A percentile compares a stretch with the other conserved stretches of the same genome.
phyloP scores from a whole-genome alignment of 2,888 invertebrate genomes.

The Gnatocerus cornutus region DNA sequence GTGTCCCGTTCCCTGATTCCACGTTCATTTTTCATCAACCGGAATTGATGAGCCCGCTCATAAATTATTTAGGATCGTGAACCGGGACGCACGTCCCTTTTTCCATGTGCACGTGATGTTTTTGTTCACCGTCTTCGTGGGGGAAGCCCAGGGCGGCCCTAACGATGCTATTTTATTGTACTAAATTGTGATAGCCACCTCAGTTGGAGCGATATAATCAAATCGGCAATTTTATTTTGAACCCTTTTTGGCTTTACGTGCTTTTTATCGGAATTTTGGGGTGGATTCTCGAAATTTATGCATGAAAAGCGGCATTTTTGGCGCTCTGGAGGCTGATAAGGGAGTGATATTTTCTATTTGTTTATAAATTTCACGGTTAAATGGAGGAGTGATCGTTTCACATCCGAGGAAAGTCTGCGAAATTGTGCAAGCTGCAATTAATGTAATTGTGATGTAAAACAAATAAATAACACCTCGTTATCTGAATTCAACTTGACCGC shows the following conservation, averaged over 20 bases:
- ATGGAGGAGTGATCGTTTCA: no score
- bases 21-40: constrained; percentile 32
- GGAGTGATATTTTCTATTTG: no score
- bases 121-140: neutral
- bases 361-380: no score
- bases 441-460: no score
- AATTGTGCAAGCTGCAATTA: no score
- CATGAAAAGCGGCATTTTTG: constrained; percentile 4
- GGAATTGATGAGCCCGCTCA: constrained; percentile 34
- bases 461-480: no score
- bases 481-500: no score
- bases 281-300: constrained; percentile 6
- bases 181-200: constrained; percentile 7
- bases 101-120: constrained; percentile 1
- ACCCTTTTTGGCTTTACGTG: constrained; percentile 12
- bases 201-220: constrained; percentile 2
- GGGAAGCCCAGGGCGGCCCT: neutral
- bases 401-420: no score
- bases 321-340: neutral
- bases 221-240: constrained; percentile 6
- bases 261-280: constrained; percentile 2
- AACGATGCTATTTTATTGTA: constrained; percentile 8
- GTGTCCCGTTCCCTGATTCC: constrained; percentile 22
- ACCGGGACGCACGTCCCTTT: constrained; percentile 10
- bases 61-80: constrained; percentile 33